Conservation (phyloP, 30 jellyfish, hydroid and myxozoan genomes). For the Turritopsis rubra region DNA sequence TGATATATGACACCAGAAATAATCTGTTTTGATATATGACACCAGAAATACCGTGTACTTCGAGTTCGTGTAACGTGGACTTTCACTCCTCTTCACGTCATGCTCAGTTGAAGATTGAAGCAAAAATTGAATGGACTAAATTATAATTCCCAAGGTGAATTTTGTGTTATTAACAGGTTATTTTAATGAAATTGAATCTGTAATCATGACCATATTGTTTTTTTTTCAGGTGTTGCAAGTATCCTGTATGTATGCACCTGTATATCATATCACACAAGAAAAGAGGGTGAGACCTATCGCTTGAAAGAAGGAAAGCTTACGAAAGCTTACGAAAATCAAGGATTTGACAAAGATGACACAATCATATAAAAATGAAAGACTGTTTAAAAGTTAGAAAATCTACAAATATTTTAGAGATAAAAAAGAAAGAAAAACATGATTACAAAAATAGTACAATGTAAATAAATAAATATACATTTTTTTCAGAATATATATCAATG, state of each 20-base stretch:
- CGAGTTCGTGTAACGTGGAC: no score
- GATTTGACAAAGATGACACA: neutral
- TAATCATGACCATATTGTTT: neutral
- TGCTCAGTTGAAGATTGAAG: no score
- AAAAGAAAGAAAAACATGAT: neutral
- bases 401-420: neutral
- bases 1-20: no score
- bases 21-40: no score
- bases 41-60: no score
- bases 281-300: neutral
- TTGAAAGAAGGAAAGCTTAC: neutral
- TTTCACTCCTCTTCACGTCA: no score
- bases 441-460: neutral
- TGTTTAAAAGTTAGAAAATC: neutral
- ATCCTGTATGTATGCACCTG: neutral
- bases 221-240: neutral
- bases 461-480: no score
- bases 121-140: no score
- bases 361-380: neutral
- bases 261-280: neutral
- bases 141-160: neutral
- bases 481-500: neutral
- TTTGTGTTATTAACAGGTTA: neutral
- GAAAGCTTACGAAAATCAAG: neutral
- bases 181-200: neutral